Percentiles rank a stretch among this genome's conserved stretches.
These are phyloP conservation scores for Halcyon leucocephala DNA, from an alignment of 2,797 vertebrate genomes.

Conservation along the genomic window DNA sequence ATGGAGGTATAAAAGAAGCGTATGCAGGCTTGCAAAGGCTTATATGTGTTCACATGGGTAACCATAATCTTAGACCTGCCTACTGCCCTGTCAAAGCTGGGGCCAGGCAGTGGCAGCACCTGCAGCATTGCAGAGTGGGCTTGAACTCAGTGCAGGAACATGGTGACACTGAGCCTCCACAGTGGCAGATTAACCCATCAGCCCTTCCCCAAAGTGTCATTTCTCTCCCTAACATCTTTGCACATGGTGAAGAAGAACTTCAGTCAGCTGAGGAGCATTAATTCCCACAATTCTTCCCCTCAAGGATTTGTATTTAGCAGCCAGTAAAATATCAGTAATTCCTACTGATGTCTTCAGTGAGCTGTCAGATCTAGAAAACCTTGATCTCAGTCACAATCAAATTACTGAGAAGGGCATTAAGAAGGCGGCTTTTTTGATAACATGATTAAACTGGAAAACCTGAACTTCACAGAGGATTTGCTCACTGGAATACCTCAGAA, in stretches of 20 bases:
- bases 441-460: constrained; percentile 77
- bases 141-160: constrained; percentile 50
- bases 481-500: constrained; percentile 72
- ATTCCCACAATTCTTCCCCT: constrained; percentile 69
- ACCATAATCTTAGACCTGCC: constrained; percentile 70
- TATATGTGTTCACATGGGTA: constrained; percentile 67
- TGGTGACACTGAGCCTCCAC: constrained; percentile 73
- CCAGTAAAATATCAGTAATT: constrained; percentile 78
- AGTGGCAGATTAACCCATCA: constrained; percentile 75
- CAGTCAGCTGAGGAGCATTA: constrained; percentile 66
- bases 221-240: constrained; percentile 68
- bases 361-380: constrained; percentile 73
- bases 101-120: constrained; percentile 73
- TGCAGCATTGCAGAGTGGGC: constrained; percentile 51
- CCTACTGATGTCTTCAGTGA: constrained; percentile 72
- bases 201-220: constrained; percentile 24
- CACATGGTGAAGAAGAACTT: constrained; percentile 74
- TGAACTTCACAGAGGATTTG: constrained; percentile 80
- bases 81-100: constrained; percentile 70
- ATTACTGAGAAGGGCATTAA: constrained; percentile 78
- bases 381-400: constrained; percentile 79
- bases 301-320: constrained; percentile 81
- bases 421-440: constrained; percentile 69
- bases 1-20: constrained; percentile 63
- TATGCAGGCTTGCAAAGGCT: constrained; percentile 67